Conservation (phyloP, 2,888 invertebrate genomes). For the Amblyjoppa proteus region DNA sequence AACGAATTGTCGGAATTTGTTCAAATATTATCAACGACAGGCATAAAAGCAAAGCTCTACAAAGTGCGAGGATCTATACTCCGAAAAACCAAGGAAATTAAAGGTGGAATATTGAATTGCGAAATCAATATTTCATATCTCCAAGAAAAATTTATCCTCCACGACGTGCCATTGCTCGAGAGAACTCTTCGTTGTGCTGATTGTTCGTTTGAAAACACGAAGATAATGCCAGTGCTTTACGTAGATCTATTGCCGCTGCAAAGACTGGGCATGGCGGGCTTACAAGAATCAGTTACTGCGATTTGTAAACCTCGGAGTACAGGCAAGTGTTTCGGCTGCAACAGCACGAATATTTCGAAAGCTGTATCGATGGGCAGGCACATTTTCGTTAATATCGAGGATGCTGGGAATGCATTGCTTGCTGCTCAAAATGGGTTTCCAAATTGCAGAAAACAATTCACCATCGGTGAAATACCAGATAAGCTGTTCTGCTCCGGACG, state of each 20-base stretch:
- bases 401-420: too few species aligned
- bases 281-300: too few species aligned
- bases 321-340: too few species aligned
- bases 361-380: too few species aligned
- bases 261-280: too few species aligned
- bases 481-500: too few species aligned
- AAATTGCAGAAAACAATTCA: too few species aligned
- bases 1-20: slow-evolving; percentile 31
- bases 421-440: too few species aligned
- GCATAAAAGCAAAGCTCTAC: slow-evolving; percentile 49
- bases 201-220: neutral
- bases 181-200: neutral
- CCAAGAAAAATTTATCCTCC: slow-evolving; percentile 18
- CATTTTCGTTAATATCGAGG: too few species aligned
- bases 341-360: too few species aligned
- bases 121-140: neutral
- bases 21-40: slow-evolving; percentile 34
- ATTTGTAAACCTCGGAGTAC: too few species aligned
- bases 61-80: slow-evolving; percentile 51
- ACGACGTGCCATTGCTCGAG: neutral
- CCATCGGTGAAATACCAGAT: too few species aligned
- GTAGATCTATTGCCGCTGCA: neutral
- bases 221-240: slow-evolving; percentile 9
- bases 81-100: slow-evolving; percentile 8
- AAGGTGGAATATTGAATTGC: slow-evolving; percentile 24